These are phyloP conservation scores for Takifugu rubripes DNA, from an alignment of 2,797 vertebrate genomes.

Conservation along the genomic window DNA sequence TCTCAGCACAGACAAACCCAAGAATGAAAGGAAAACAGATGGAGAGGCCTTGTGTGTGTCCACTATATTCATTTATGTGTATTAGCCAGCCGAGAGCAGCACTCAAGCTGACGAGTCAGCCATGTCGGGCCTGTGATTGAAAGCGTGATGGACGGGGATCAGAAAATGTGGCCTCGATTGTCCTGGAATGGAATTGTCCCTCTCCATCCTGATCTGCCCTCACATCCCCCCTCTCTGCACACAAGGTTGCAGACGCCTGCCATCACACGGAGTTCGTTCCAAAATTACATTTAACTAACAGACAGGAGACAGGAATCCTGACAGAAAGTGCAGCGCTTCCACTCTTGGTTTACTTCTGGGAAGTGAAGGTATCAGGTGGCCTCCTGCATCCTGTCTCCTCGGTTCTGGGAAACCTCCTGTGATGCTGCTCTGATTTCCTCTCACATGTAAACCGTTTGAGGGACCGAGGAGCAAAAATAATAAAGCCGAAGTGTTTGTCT, in stretches of 20 bases:
- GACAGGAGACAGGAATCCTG: too few relatives aligned
- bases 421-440: slow-evolving; percentile 8
- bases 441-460: slow-evolving; percentile 6
- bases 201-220: slow-evolving; percentile 13
- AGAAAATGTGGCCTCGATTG: slow-evolving; percentile 63
- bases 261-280: too few relatives aligned
- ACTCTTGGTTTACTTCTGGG: neutral
- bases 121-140: slow-evolving; percentile 72
- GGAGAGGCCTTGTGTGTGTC: neutral
- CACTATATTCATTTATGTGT: neutral
- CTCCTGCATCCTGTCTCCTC: neutral
- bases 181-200: slow-evolving; percentile 62
- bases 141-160: slow-evolving; percentile 75
- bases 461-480: neutral
- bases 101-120: slow-evolving; percentile 72
- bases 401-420: neutral
- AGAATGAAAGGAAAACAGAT: too few relatives aligned
- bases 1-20: neutral
- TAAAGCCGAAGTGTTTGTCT: slow-evolving; percentile 28
- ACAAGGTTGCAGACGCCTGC: too few relatives aligned
- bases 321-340: neutral
- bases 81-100: slow-evolving; percentile 45
- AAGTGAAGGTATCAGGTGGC: neutral
- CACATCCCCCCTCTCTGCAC: too few relatives aligned
- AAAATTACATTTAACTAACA: too few relatives aligned